These are phyloP conservation scores for Homarus americanus DNA, from an alignment of 1,140 invertebrate species.

Conservation along the genomic window DNA sequence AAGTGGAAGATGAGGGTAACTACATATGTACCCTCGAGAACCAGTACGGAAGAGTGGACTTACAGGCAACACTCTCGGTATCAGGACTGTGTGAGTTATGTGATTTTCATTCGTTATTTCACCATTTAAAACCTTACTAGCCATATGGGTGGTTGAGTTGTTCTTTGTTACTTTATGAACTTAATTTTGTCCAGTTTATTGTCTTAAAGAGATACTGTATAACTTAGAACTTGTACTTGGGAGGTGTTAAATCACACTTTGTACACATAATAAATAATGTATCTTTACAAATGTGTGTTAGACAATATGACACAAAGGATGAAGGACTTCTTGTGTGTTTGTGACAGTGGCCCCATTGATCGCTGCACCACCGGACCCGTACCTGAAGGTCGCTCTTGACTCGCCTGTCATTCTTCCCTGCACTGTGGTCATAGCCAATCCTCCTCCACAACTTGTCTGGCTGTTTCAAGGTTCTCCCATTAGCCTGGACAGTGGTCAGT, in stretches of 20 bases:
- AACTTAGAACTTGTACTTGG: too few relatives aligned
- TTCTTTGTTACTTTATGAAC: too few relatives aligned
- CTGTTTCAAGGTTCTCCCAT: slow-evolving; percentile 46
- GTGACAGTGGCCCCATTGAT: slow-evolving; percentile 62
- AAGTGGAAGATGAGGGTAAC: slow-evolving; percentile 75
- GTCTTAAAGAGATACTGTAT: too few relatives aligned
- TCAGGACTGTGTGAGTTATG: slow-evolving; percentile 78
- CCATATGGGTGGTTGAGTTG: too few relatives aligned
- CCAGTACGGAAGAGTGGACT: slow-evolving; percentile 77
- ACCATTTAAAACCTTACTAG: too few relatives aligned
- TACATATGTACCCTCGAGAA: slow-evolving; percentile 77
- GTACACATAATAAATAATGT: too few relatives aligned
- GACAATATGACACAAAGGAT: too few relatives aligned
- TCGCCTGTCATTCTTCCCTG: slow-evolving; percentile 63
- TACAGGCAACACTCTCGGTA: slow-evolving; percentile 77
- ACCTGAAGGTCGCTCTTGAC: slow-evolving; percentile 25
- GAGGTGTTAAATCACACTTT: too few relatives aligned
- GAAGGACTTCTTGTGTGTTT: not conserved
- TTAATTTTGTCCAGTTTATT: too few relatives aligned
- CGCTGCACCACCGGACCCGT: slow-evolving; percentile 45
- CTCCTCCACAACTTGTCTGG: slow-evolving; percentile 55
- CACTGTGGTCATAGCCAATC: slow-evolving; percentile 63
- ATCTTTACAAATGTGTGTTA: not conserved
- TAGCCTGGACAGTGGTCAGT: slow-evolving; percentile 25
- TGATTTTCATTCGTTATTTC: too few relatives aligned